phyloP scores from a whole-genome alignment of 2,797 vertebrate species.

The Rallus crepitans region DNA sequence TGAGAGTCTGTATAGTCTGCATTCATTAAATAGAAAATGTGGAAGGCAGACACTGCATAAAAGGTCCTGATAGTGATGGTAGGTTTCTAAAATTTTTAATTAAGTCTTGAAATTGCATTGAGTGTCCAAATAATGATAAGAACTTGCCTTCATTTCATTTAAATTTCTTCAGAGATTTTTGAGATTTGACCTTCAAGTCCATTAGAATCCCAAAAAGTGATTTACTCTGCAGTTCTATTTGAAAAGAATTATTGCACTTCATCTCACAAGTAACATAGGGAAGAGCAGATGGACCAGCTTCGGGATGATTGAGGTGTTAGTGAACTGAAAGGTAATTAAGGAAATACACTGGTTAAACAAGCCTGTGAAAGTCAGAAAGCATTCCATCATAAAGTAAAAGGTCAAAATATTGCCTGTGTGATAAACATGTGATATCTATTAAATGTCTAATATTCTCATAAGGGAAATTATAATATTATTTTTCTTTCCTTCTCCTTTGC shows the following conservation, averaged over 20 bases:
- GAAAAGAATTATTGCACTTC: conserved; percentile 12
- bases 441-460: conserved; percentile 17
- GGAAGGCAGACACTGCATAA: background rate
- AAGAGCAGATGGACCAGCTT: conserved; percentile 22
- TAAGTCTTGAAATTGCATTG: background rate
- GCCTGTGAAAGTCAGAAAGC: conserved; percentile 8
- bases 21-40: background rate
- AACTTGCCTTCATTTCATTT: conserved; percentile 1
- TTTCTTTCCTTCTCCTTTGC: conserved; percentile 19
- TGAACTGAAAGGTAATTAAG: conserved; percentile 29
- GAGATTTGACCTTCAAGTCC: conserved; percentile 1
- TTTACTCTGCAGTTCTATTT: background rate
- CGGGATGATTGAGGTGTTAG: background rate
- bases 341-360: conserved; percentile 12
- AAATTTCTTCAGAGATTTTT: conserved; percentile 29
- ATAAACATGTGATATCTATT: conserved; percentile 5
- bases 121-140: background rate
- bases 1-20: background rate
- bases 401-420: conserved; percentile 13
- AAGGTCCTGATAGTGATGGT: background rate
- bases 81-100: background rate
- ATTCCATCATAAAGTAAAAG: conserved; percentile 11
- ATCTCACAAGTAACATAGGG: background rate
- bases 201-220: background rate
- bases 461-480: conserved; percentile 1